phyloP scores from a whole-genome alignment of 2,797 vertebrate genomes.

The Acipenser oxyrinchus region DNA sequence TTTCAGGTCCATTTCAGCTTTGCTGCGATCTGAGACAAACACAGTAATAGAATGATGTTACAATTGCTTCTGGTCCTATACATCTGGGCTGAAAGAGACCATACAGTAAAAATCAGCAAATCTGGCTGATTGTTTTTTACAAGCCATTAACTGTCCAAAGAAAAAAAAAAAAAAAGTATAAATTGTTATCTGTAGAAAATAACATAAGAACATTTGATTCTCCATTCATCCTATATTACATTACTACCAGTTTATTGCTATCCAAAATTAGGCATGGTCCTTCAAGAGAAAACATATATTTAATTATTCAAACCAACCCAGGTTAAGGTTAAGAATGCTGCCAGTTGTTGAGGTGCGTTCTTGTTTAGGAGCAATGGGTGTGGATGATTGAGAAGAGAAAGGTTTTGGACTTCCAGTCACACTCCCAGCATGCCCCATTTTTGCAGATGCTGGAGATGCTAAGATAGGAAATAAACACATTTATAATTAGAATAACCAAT shows the following conservation, averaged over 20 bases:
- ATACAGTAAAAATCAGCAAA: no score
- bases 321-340: constrained; percentile 92
- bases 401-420: constrained; percentile 83
- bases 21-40: constrained; percentile 76
- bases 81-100: no score
- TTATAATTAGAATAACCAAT: no score
- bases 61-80: background rate
- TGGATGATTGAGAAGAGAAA: constrained; percentile 72
- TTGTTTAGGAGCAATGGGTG: constrained; percentile 66
- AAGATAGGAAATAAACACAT: constrained; percentile 29
- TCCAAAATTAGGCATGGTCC: background rate
- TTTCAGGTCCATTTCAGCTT: constrained; percentile 96
- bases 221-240: background rate
- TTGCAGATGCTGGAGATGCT: constrained; percentile 84
- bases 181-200: no score
- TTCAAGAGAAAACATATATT: background rate
- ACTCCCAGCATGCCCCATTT: constrained; percentile 74
- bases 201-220: no score
- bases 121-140: no score
- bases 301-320: constrained; percentile 65
- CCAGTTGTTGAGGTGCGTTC: constrained; percentile 77
- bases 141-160: no score
- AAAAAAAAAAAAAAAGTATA: no score
- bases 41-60: constrained; percentile 8
- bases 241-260: background rate